These are phyloP conservation scores for Cottus gobio DNA, from an alignment of 2,113 vertebrate genomes.

Conservation along the genomic window DNA sequence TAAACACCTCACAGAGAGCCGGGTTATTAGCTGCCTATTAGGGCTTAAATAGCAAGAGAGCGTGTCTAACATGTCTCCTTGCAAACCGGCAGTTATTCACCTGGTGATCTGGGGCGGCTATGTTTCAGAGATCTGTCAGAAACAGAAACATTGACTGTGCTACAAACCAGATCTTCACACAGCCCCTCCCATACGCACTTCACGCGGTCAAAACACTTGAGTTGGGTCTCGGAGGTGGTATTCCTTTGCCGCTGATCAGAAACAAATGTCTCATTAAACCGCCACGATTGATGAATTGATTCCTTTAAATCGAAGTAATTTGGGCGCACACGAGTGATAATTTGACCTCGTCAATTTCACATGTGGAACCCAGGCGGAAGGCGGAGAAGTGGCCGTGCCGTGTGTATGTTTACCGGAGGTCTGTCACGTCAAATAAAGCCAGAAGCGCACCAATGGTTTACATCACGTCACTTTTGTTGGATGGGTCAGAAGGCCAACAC, in stretches of 20 bases:
- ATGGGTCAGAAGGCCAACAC: slow-evolving; percentile 64
- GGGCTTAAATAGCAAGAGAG: slow-evolving; percentile 48
- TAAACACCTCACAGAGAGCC: slow-evolving; percentile 59
- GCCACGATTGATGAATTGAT: slow-evolving; percentile 61
- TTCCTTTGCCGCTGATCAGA: slow-evolving; percentile 46
- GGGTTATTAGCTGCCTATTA: slow-evolving; percentile 67
- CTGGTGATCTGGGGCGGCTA: slow-evolving; percentile 56
- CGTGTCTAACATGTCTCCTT: slow-evolving; percentile 43
- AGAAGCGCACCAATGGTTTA: slow-evolving; percentile 62
- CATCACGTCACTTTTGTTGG: slow-evolving; percentile 74
- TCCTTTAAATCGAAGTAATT: slow-evolving; percentile 38
- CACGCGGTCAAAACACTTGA: slow-evolving; percentile 12
- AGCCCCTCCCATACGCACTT: background rate
- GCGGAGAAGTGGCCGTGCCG: slow-evolving; percentile 14
- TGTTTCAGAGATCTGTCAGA: slow-evolving; percentile 59
- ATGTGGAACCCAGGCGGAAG: slow-evolving; percentile 34
- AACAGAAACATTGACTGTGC: slow-evolving; percentile 53
- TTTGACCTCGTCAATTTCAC: slow-evolving; percentile 60
- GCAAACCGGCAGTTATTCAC: slow-evolving; percentile 51
- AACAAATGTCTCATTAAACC: slow-evolving; percentile 57
- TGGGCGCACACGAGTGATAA: slow-evolving; percentile 24
- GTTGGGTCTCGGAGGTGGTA: slow-evolving; percentile 21
- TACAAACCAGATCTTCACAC: slow-evolving; percentile 59
- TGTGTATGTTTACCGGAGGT: slow-evolving; percentile 59
- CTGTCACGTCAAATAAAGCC: slow-evolving; percentile 73